Evolutionary conservation across 2,888 invertebrate species (phyloP), one percentile per base, ranked within the genome.

Genomic region (Sphaerophoria taeniata): DNA sequence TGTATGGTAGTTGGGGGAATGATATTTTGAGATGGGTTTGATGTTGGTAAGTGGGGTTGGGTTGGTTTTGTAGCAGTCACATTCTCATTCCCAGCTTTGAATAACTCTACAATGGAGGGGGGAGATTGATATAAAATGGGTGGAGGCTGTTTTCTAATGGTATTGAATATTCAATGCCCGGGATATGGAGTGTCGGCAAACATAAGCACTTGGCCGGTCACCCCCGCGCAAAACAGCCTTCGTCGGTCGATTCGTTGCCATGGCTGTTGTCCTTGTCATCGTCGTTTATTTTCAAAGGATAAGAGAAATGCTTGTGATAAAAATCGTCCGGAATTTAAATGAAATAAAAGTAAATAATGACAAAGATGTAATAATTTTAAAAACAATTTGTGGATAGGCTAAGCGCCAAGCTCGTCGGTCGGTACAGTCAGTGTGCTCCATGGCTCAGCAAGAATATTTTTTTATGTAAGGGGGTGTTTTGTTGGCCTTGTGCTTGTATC

Each of bases 271-370:
- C 12, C 11, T 43, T 43, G 43, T 45, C 24, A 14, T 39, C 5
- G 53, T 70, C 71, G 67, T 84, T 80, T 80, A 67, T 80, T 80
- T 49, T 61, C 63, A 53, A 79, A 70, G 79, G 79, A 84, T 84
- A 84, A 84, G 47, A 74, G 75, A 53, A 67, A 75, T 72, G 56
- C 53, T 69, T 34, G 76, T 55, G 85, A 85, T 85, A 85, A 81
- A 85, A 77, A 81, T 81, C 76, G 76, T 73, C 81, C 55, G 76
- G 70, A 73, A 85, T 81, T 85, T 81, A 85, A 85, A 85, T 85
- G 76, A 85, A 85, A 85, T 85, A 85, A 85, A 76, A 77, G 73
- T 85, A 85, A 85, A 85, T 81, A 85, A 85, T 81, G 72, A 76
- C 76, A 77, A 85, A 81, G 81, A 85, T 81, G 85, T 73, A 85